Percentiles rank a stretch among this genome's conserved stretches.
These are phyloP conservation scores for Macrophya annulata DNA, from an alignment of 2,888 invertebrate species.

Conservation along the genomic window DNA sequence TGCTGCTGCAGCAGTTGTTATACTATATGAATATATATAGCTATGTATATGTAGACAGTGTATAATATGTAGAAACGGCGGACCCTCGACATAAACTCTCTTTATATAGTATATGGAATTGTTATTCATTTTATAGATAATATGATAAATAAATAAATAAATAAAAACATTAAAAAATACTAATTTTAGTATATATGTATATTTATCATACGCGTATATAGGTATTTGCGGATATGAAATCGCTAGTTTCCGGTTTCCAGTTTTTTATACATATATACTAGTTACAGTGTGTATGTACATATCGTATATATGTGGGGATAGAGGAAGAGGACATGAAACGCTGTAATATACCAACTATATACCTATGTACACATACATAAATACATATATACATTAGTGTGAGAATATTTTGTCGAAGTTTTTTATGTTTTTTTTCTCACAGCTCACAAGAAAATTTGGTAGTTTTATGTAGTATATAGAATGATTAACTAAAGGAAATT, in stretches of 20 bases:
- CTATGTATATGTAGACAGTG: background rate
- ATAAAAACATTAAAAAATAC: background rate
- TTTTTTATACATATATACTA: background rate
- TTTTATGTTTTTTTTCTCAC: too few relatives aligned
- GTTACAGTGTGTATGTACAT: too few relatives aligned
- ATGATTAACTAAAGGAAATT: too few relatives aligned
- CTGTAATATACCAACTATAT: too few relatives aligned
- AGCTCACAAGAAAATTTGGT: too few relatives aligned
- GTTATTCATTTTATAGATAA: too few relatives aligned
- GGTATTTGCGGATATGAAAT: background rate
- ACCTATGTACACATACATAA: background rate
- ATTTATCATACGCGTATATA: background rate
- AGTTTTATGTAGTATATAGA: too few relatives aligned
- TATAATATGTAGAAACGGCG: background rate
- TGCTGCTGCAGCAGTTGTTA: background rate
- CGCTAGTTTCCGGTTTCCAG: background rate
- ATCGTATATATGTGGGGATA: too few relatives aligned
- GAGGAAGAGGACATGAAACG: background rate
- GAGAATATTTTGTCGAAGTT: background rate
- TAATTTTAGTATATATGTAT: too few relatives aligned
- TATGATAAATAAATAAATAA: background rate
- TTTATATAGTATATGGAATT: too few relatives aligned
- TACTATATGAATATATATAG: background rate
- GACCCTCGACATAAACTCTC: too few relatives aligned
- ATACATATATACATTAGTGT: background rate